Percentiles rank a stretch among this genome's conserved stretches.
Evolutionary conservation across 2,888 invertebrate genomes (phyloP).

Genomic region (Trissonchulus sp.): DNA sequence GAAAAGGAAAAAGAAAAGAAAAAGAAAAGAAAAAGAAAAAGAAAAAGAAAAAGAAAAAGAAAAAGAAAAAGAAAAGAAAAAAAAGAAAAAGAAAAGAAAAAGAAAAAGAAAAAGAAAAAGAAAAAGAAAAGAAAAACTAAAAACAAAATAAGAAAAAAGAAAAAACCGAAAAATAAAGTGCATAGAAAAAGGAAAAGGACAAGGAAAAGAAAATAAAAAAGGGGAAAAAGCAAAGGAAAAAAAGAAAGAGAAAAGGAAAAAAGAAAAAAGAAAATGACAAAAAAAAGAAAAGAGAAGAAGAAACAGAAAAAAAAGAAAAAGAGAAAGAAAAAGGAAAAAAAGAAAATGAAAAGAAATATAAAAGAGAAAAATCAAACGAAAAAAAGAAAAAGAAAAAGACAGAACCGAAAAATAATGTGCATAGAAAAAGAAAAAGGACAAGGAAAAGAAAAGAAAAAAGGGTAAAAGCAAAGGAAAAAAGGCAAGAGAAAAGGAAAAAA

Average conservation of each 20-base stretch:
- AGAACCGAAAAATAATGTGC: background rate
- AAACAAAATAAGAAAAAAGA: too few species aligned
- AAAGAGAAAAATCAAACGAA: too few species aligned
- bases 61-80: background rate
- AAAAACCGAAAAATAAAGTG: background rate
- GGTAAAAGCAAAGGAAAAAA: background rate
- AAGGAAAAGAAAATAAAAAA: too few species aligned
- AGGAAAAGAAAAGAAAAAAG: background rate
- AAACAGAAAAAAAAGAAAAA: too few species aligned
- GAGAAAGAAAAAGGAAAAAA: too few species aligned
- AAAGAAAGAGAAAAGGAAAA: background rate
- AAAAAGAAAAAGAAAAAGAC: background rate
- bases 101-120: background rate
- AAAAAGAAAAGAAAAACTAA: too few species aligned
- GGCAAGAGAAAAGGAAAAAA: background rate
- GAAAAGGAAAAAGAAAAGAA: constrained; percentile 10
- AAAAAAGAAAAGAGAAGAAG: too few species aligned
- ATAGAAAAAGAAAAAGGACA: constrained; percentile 9
- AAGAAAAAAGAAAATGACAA: too few species aligned
- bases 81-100: constrained; percentile 2
- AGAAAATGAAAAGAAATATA: too few species aligned
- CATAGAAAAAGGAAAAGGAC: background rate
- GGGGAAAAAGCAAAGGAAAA: constrained; percentile 11
- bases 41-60: background rate
- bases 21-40: background rate